Percentiles rank a stretch among this genome's conserved stretches.
These are phyloP conservation scores for Standfussiana lucernea DNA, from an alignment of 2,888 invertebrate species.

Conservation along the genomic window DNA sequence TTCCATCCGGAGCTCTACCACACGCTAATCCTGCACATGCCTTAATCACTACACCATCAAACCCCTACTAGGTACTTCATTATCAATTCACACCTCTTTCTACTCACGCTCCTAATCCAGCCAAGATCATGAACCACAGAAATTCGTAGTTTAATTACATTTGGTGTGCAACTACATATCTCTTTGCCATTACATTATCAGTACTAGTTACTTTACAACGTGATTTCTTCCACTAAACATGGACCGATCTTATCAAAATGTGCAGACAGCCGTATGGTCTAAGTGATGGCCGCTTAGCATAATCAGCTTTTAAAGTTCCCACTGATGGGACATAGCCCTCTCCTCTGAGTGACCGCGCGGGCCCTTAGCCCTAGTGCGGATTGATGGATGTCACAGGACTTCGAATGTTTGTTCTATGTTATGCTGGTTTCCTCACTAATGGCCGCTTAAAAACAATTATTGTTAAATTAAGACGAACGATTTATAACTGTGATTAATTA, in stretches of 20 bases:
- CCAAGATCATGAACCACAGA: slow-evolving; percentile 36
- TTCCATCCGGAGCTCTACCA: not conserved
- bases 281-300: slow-evolving; percentile 32
- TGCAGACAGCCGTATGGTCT: slow-evolving; percentile 11
- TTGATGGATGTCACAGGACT: not conserved
- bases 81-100: slow-evolving; percentile 23
- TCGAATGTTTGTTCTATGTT: not conserved
- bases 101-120: slow-evolving; percentile 1
- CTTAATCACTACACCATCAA: not conserved
- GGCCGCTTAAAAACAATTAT: slow-evolving; percentile 4
- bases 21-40: not conserved
- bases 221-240: slow-evolving; percentile 69
- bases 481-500: slow-evolving; percentile 42
- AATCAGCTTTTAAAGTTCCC: not conserved
- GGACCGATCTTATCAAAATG: slow-evolving; percentile 63
- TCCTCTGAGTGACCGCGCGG: not conserved
- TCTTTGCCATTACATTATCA: slow-evolving; percentile 43
- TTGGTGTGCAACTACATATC: slow-evolving; percentile 55
- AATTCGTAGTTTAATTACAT: slow-evolving; percentile 51
- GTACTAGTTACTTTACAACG: slow-evolving; percentile 50
- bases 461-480: not conserved
- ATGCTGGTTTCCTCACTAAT: slow-evolving; percentile 1
- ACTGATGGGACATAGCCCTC: not conserved
- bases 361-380: not conserved
- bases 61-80: not conserved